Evolutionary conservation across 2,888 invertebrate species (phyloP).

Genomic region (Archips xylosteana): DNA sequence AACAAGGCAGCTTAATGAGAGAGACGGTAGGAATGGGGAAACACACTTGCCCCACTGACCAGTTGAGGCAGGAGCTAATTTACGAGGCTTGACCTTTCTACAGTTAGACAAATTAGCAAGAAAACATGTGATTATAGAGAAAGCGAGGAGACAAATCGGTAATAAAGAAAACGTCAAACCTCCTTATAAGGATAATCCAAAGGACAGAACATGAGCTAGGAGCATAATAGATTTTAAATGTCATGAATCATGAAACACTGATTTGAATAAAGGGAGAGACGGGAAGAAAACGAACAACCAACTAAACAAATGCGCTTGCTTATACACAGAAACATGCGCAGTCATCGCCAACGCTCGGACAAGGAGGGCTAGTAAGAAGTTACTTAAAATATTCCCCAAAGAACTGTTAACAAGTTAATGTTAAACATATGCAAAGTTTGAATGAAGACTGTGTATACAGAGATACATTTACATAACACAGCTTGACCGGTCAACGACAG

Average conservation of each 20-base stretch:
- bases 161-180: not conserved
- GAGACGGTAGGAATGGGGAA: slow-evolving; percentile 8
- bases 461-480: slow-evolving; percentile 37
- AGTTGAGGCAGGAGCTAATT: slow-evolving; percentile 13
- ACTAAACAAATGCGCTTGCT: not conserved
- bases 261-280: not conserved
- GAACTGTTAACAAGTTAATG: slow-evolving; percentile 38
- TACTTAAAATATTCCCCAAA: slow-evolving; percentile 24
- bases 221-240: not conserved
- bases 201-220: not conserved
- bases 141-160: slow-evolving; percentile 20
- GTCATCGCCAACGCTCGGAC: slow-evolving; percentile 12
- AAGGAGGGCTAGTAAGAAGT: slow-evolving; percentile 29
- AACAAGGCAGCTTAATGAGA: slow-evolving; percentile 5
- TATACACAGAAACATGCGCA: slow-evolving; percentile 2
- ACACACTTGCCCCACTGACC: slow-evolving; percentile 17
- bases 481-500: slow-evolving; percentile 39
- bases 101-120: slow-evolving; percentile 25
- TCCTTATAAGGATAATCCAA: not conserved
- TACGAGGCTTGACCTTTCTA: slow-evolving; percentile 20
- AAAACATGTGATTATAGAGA: slow-evolving; percentile 18
- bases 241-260: not conserved
- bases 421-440: slow-evolving; percentile 40
- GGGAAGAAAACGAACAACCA: not conserved
- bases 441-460: slow-evolving; percentile 30